Base-by-base conservation (phyloP, 2,888 invertebrate genomes). In the Philaethria dido region DNA sequence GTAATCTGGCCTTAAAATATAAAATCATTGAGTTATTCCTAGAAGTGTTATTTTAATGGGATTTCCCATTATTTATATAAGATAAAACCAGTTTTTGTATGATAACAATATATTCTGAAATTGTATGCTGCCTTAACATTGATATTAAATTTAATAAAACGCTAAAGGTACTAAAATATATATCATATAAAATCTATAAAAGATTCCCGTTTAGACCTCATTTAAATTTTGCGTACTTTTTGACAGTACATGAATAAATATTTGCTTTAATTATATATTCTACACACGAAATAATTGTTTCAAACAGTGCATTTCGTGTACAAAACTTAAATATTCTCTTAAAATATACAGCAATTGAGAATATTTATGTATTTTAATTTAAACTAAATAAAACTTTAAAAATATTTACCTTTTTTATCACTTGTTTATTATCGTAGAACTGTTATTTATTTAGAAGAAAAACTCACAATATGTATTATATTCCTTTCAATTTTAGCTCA, bases 221-320 rank as follows among this genome's bases (percentile, higher is more conserved):
- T 33, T 33, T 33, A 3, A 33, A 33, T 6, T 33, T 33, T 33
- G 9, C 33, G 5, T 33, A 33, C 5, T 33, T 33, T 33, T 33
- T 33, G 33, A 39, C 39, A 39, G 13, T 14, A 48, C 2, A 14
- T 48, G 20, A 48, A 29, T 9, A 29, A 29, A 29, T 52, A 52
- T 52, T 48, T 52, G 16, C n/a, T 52, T 50, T 52, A 50, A 16
- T 52, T 11, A 52, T 14, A 29, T 29, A 29, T 52, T 52, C 16
- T 14, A 29, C n/a, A 52, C n/a, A 52, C 50, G 50, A 22, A 48
- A 48, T 22, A 14, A n/a, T n/a, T n/a, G n/a, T 14, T 1, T 22
- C 20, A 14, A 47, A 47, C 22, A 8, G 14, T n/a, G 14, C 9
- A 14, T 3, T 22, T n/a, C 48, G 22, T 13, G 8, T 22, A 22